Evolutionary conservation across 2,797 vertebrate species (phyloP), one percentile per base, ranked within the genome.

Genomic region (Spinus olivaceus): DNA sequence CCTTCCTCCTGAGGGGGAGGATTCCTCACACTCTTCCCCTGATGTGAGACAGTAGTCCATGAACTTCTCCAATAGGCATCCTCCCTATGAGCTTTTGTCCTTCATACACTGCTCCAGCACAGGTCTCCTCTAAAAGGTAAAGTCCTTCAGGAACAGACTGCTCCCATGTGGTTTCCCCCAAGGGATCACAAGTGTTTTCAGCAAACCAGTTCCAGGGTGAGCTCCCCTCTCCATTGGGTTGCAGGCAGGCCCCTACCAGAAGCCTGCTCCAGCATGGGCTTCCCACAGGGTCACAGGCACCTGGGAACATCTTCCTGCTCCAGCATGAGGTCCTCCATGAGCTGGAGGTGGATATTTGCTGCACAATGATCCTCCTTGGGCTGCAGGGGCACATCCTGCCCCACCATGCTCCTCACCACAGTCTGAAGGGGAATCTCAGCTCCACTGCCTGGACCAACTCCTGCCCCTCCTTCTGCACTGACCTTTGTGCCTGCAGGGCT

Each of bases 321-420:
- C 27, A 35, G 5, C 0, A 0, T 19, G 47, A 33, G 7, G 5
- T 28, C 19, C 13, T 35, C 32, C 41, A 12, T 7, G 25, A 27
- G 22, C 41, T 47, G 54, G 25, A 41, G 21, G 39, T 32, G 14
- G 21, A 23, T 12, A 23, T 60, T 27, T 60, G 12, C 22, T 35
- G 17, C 30, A 8, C 21, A 32, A 5, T 33, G 14, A 4, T 27
- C 8, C 19, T 59, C 22, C 33, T 6, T 27, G 47, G 33, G 13
- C 35, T 54, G 23, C 23, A 49, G 42, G 27, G n/a, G 4, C 23
- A 63, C 15, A 28, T 20, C 19, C 32, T 49, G 5, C 11, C 22
- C 32, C 47, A 19, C 22, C 19, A 20, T 4, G 7, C 5, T n/a
- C 11, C 21, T 42, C 13, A 27, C 4, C 42, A 33, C 15, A 27